These are phyloP conservation scores for Campylomormyrus numenius DNA, from an alignment of 2,113 vertebrate genomes.

Conservation along the genomic window DNA sequence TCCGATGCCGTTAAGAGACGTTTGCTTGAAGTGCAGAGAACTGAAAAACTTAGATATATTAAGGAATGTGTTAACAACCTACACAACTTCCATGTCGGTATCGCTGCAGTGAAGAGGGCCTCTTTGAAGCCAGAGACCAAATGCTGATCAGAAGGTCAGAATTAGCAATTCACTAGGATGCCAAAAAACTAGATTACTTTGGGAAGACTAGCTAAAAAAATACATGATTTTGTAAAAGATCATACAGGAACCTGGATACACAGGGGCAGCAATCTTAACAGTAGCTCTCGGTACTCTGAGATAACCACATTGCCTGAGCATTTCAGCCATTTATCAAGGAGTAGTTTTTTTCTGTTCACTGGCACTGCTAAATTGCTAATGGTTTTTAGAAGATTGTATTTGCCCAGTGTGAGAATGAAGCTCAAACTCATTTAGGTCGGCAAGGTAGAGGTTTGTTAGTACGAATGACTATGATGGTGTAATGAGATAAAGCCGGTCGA, in stretches of 20 bases:
- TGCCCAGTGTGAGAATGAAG: not conserved
- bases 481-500: conserved; percentile 11
- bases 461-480: not conserved
- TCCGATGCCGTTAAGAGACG: not conserved
- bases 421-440: conserved; percentile 9
- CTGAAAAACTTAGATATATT: not conserved
- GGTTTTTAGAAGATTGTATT: not conserved
- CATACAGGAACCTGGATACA: not conserved
- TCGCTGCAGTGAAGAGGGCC: not conserved
- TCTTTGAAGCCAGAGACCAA: not conserved
- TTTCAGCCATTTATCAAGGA: not conserved
- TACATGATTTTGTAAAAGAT: not conserved
- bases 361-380: conserved; percentile 13
- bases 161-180: not conserved
- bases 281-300: not conserved
- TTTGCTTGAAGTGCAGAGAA: not conserved
- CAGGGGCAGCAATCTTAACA: not conserved
- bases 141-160: not conserved
- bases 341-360: not conserved
- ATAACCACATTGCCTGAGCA: not conserved
- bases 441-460: not conserved
- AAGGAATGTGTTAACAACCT: not conserved
- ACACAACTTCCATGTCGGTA: not conserved
- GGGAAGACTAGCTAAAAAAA: not conserved
- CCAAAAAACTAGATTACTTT: not conserved